Percentiles rank a stretch among this genome's conserved stretches.
Evolutionary conservation across 2,888 invertebrate species (phyloP).

Genomic region (Xestia sexstrigata): DNA sequence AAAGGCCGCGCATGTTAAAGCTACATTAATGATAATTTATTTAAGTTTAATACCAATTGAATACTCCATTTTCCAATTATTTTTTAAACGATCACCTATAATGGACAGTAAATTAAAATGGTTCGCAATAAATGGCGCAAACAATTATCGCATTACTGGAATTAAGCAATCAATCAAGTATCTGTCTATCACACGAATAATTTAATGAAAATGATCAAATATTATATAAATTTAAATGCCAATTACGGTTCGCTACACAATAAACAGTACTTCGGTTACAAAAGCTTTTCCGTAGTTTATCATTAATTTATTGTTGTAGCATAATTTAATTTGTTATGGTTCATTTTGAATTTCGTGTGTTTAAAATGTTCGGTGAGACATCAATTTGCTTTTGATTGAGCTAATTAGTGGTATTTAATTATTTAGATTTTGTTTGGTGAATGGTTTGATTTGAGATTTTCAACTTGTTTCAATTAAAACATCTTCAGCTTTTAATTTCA

Average conservation of each 20-base stretch:
- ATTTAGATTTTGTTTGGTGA: conserved; percentile 1
- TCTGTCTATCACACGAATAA: conserved; percentile 59
- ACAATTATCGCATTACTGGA: conserved; percentile 47
- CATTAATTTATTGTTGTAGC: conserved; percentile 33
- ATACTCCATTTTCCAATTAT: conserved; percentile 1
- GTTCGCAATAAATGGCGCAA: conserved; percentile 31
- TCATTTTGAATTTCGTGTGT: conserved; percentile 26
- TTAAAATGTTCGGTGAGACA: conserved; percentile 35
- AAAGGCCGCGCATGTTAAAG: neutral
- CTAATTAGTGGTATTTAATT: conserved; percentile 26
- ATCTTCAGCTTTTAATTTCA: neutral
- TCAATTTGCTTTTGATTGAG: conserved; percentile 40
- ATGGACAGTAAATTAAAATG: conserved; percentile 25
- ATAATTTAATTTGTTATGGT: conserved; percentile 33
- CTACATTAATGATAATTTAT: conserved; percentile 12
- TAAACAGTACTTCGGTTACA: conserved; percentile 35
- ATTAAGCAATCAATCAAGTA: conserved; percentile 51
- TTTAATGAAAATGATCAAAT: conserved; percentile 61
- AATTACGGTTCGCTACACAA: conserved; percentile 37
- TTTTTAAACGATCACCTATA: conserved; percentile 30
- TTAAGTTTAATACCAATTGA: conserved; percentile 16
- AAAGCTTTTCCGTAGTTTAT: conserved; percentile 40
- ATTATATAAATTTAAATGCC: conserved; percentile 37
- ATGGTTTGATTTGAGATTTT: conserved; percentile 6
- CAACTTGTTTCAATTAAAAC: neutral